Evolutionary conservation across 2,797 vertebrate genomes (phyloP).

Genomic region (Tarsius wallacei): DNA sequence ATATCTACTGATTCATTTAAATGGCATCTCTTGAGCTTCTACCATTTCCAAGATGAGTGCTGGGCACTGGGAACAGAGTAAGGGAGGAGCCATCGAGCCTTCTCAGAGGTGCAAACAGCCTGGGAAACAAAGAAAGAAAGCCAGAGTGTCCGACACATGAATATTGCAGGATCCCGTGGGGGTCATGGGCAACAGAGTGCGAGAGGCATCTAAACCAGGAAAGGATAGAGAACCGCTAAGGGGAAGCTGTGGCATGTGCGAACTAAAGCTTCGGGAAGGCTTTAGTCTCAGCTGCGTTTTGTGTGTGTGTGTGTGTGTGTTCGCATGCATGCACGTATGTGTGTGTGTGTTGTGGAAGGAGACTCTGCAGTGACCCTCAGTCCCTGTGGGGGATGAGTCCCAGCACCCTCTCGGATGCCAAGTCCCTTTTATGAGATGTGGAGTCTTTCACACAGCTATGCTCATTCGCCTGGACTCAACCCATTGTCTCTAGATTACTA

Average conservation of each 20-base stretch:
- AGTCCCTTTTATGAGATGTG: too few relatives aligned
- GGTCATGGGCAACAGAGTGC: neutral
- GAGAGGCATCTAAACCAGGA: neutral
- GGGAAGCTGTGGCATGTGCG: neutral
- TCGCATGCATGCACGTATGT: neutral
- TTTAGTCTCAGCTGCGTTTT: neutral
- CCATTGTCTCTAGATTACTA: neutral
- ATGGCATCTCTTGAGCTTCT: neutral
- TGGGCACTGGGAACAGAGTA: neutral
- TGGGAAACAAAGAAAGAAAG: neutral
- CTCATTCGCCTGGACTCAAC: too few relatives aligned
- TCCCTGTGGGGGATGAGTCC: too few relatives aligned
- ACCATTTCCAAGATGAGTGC: neutral
- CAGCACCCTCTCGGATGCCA: too few relatives aligned
- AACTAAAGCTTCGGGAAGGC: conserved; percentile 26
- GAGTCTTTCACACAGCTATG: too few relatives aligned
- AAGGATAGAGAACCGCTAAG: neutral
- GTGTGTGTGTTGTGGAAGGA: too few relatives aligned
- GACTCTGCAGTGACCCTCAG: neutral
- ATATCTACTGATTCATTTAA: conserved; percentile 1
- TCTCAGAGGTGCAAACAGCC: neutral
- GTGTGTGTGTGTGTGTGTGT: neutral
- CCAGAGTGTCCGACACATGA: neutral
- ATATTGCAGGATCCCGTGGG: neutral
- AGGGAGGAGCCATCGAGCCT: neutral